Evolutionary conservation across 2,888 invertebrate species (phyloP).

Genomic region (Campoplex nolae): DNA sequence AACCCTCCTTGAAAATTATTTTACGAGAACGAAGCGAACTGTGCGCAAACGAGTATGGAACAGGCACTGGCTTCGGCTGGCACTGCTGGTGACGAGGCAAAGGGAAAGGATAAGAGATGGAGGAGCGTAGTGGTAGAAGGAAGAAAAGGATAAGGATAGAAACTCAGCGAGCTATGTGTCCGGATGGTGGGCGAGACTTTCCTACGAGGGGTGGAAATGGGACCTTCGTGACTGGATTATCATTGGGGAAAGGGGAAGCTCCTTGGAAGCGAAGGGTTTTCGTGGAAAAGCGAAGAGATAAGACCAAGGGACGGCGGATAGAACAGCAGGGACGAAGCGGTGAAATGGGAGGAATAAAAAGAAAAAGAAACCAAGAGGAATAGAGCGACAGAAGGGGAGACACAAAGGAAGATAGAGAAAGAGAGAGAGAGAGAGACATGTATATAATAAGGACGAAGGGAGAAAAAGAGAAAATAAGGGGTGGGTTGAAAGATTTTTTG

Average conservation of each 20-base stretch:
- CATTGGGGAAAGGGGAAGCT: conserved; percentile 65
- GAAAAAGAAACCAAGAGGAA: conserved; percentile 25
- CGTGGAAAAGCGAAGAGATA: conserved; percentile 66
- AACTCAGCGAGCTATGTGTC: conserved; percentile 65
- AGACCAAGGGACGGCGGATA: conserved; percentile 53
- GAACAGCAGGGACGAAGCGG: conserved; percentile 47
- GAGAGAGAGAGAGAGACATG: not conserved
- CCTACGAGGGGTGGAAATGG: conserved; percentile 68
- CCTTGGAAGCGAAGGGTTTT: conserved; percentile 66
- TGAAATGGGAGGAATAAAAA: conserved; percentile 46
- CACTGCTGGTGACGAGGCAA: conserved; percentile 64
- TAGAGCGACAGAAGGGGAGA: conserved; percentile 60
- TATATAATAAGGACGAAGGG: conserved; percentile 49
- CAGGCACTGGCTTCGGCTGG: conserved; percentile 62
- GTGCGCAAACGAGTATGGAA: conserved; percentile 54
- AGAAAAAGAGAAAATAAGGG: conserved; percentile 56
- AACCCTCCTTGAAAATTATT: conserved; percentile 73
- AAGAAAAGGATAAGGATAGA: conserved; percentile 22
- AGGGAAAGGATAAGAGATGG: conserved; percentile 34
- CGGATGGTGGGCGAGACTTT: conserved; percentile 61
- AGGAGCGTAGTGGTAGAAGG: conserved; percentile 6
- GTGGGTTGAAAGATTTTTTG: conserved; percentile 64
- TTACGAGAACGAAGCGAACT: conserved; percentile 71
- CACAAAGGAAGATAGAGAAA: not conserved
- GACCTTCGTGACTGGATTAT: conserved; percentile 78